Percentiles rank a stretch among this genome's conserved stretches.
Evolutionary conservation across 2,113 vertebrate genomes (phyloP).

Genomic region (Hippocampus guttulatus): DNA sequence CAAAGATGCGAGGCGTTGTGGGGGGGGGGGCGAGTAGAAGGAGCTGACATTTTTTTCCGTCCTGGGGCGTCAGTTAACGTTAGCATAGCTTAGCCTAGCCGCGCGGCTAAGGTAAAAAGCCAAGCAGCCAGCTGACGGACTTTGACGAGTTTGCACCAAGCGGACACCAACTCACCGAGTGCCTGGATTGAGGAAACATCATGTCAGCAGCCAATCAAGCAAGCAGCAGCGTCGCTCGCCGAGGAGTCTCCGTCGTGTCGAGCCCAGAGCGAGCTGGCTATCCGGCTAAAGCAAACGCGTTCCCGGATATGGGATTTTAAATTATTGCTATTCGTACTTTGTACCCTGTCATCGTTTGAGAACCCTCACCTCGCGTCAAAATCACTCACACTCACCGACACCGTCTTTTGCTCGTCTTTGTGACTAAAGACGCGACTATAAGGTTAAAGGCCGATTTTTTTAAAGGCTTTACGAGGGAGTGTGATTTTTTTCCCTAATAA

Average conservation of each 20-base stretch:
- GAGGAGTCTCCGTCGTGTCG: slow-evolving; percentile 35
- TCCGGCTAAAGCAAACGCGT: slow-evolving; percentile 63
- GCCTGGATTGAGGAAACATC: slow-evolving; percentile 82
- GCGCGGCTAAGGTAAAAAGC: neutral
- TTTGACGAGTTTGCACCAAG: slow-evolving; percentile 27
- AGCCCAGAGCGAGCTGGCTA: slow-evolving; percentile 35
- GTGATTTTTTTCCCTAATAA: slow-evolving; percentile 34
- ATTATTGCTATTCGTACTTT: slow-evolving; percentile 55
- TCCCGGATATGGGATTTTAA: slow-evolving; percentile 48
- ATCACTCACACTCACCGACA: neutral
- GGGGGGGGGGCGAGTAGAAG: neutral
- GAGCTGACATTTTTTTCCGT: slow-evolving; percentile 27
- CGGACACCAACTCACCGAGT: slow-evolving; percentile 71
- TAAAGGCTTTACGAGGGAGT: slow-evolving; percentile 21
- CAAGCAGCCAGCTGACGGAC: neutral
- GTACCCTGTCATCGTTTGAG: slow-evolving; percentile 64
- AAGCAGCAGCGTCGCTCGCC: slow-evolving; percentile 23
- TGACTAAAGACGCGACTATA: neutral
- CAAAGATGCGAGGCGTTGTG: slow-evolving; percentile 1
- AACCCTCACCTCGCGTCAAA: slow-evolving; percentile 31
- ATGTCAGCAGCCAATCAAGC: slow-evolving; percentile 67
- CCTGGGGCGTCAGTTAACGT: slow-evolving; percentile 47
- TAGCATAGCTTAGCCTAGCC: slow-evolving; percentile 33
- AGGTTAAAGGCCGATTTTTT: neutral
- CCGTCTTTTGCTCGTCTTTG: neutral